phyloP scores from a whole-genome alignment of 1,140 invertebrate genomes.

The Rhyzopertha dominica region DNA sequence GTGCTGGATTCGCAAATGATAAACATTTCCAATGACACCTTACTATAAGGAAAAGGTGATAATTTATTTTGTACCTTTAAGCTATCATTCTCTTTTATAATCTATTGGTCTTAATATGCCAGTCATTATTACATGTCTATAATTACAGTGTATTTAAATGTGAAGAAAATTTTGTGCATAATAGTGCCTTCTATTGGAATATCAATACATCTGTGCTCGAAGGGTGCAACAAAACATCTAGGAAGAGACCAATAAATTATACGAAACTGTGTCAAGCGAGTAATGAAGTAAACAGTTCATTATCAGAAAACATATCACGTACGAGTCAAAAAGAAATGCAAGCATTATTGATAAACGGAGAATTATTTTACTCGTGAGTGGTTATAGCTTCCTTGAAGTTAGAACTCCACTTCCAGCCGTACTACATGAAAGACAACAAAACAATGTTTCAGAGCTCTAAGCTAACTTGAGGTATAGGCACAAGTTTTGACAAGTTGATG shows the following conservation, averaged over 20 bases:
- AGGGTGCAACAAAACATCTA: no score
- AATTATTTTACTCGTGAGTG: slow-evolving; percentile 45
- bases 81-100: slow-evolving; percentile 21
- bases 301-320: slow-evolving; percentile 36
- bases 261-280: slow-evolving; percentile 22
- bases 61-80: slow-evolving; percentile 19
- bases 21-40: slow-evolving; percentile 50
- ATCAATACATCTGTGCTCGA: no score
- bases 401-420: slow-evolving; percentile 90
- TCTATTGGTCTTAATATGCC: slow-evolving; percentile 41
- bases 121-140: no score
- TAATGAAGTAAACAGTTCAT: slow-evolving; percentile 33
- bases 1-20: slow-evolving; percentile 20
- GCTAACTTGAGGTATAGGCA: no score
- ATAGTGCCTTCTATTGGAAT: no score
- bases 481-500: no score
- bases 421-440: slow-evolving; percentile 60
- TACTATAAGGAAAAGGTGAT: slow-evolving; percentile 47
- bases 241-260: slow-evolving; percentile 23
- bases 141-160: no score
- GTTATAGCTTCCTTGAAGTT: slow-evolving; percentile 92
- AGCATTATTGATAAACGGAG: slow-evolving; percentile 41
- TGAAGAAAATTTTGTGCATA: no score
- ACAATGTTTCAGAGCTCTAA: no score
- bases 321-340: slow-evolving; percentile 40